phyloP scores from a whole-genome alignment of 2,888 invertebrate species.

The Nebria brevicollis region DNA sequence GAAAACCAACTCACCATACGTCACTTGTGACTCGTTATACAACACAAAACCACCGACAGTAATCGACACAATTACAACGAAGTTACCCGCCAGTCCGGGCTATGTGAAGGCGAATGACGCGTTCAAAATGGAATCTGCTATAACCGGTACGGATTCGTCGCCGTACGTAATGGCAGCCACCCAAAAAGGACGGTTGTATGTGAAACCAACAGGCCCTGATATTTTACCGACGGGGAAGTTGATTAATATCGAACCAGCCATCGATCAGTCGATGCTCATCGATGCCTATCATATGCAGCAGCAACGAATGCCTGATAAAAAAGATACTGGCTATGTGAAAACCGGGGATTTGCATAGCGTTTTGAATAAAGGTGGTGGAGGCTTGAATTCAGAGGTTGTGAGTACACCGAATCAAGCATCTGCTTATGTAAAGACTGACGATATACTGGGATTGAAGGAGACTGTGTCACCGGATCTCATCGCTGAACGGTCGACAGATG shows the following conservation, averaged over 20 bases:
- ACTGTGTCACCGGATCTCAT: neutral
- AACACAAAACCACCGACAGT: constrained; percentile 27
- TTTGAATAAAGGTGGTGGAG: neutral
- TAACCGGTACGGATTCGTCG: neutral
- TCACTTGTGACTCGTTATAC: constrained; percentile 50
- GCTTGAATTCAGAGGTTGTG: neutral
- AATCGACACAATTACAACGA: neutral
- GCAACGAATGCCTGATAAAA: neutral
- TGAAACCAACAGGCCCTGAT: constrained; percentile 13
- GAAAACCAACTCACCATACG: constrained; percentile 47
- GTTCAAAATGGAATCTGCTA: constrained; percentile 29
- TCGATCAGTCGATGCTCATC: constrained; percentile 14
- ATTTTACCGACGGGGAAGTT: constrained; percentile 23
- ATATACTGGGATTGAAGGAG: constrained; percentile 24
- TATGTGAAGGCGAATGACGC: constrained; percentile 54
- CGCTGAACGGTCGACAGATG: neutral
- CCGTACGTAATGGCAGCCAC: constrained; percentile 36
- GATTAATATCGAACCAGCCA: constrained; percentile 35
- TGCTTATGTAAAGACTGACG: constrained; percentile 32
- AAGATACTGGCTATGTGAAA: neutral
- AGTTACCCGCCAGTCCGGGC: constrained; percentile 48
- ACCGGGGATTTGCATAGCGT: constrained; percentile 14
- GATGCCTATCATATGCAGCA: constrained; percentile 11
- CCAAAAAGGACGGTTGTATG: constrained; percentile 16
- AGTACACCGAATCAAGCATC: neutral